A percentile compares a stretch with the other conserved stretches of the same genome.
Evolutionary conservation across 1,140 invertebrate species (phyloP).

Genomic region (Homarus americanus): DNA sequence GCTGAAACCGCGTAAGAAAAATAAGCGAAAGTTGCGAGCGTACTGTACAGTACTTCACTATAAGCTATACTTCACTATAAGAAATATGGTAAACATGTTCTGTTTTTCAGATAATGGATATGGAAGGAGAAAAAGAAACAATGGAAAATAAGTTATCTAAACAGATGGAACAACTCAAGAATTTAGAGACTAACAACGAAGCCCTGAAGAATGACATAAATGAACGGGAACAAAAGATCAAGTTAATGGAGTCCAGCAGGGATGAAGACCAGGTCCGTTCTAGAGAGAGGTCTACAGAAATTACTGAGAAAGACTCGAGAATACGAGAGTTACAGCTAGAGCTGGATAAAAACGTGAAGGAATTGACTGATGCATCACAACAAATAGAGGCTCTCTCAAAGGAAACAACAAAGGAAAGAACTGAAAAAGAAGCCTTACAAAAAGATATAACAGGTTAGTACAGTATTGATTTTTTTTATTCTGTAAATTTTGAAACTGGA

Average conservation of each 20-base stretch:
- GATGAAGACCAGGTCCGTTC: conserved; percentile 47
- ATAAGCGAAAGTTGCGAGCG: no score
- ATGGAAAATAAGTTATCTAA: conserved; percentile 80
- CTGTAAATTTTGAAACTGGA: background rate
- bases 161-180: conserved; percentile 41
- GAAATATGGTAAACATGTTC: background rate
- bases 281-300: conserved; percentile 49
- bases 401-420: conserved; percentile 42
- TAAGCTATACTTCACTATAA: background rate
- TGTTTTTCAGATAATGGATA: conserved; percentile 69
- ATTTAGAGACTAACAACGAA: conserved; percentile 65
- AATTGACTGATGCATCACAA: conserved; percentile 46
- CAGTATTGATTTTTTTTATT: background rate
- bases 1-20: no score
- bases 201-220: conserved; percentile 66
- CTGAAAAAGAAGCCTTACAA: conserved; percentile 51
- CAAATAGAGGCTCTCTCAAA: conserved; percentile 43
- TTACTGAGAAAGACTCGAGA: conserved; percentile 53
- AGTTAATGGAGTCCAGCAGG: conserved; percentile 62
- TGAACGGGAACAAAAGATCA: conserved; percentile 70
- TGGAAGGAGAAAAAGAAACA: conserved; percentile 76
- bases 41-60: no score
- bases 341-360: conserved; percentile 48
- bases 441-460: conserved; percentile 25
- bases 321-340: conserved; percentile 54